Evolutionary conservation across 2,113 vertebrate species (phyloP).

Genomic region (Ictidomys tridecemlineatus): DNA sequence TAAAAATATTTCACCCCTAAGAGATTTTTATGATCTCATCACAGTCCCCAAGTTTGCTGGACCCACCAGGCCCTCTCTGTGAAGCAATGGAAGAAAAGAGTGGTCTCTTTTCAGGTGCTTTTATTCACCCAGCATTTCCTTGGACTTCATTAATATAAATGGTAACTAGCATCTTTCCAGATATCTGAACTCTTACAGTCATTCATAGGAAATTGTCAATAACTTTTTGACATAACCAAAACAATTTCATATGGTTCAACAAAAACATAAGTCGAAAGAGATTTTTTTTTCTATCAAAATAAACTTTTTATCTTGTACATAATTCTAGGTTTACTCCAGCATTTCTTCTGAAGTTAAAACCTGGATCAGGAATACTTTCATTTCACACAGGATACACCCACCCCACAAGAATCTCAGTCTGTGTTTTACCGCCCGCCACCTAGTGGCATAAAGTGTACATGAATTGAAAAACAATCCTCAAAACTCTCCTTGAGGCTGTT

Average conservation of each 20-base stretch:
- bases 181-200: background rate
- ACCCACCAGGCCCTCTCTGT: background rate
- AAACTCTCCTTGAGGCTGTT: background rate
- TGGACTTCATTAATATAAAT: background rate
- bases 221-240: background rate
- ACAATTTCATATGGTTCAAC: background rate
- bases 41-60: background rate
- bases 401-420: background rate
- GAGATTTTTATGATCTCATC: background rate
- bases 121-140: background rate
- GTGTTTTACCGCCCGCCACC: constrained; percentile 60
- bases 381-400: no score
- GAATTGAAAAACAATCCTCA: background rate
- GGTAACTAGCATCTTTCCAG: background rate
- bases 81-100: background rate
- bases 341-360: background rate
- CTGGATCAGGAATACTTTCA: background rate
- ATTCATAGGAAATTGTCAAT: background rate
- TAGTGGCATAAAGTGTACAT: background rate
- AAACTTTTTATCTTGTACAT: background rate
- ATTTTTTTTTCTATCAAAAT: constrained; percentile 1
- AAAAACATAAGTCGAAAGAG: background rate
- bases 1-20: background rate
- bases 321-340: background rate
- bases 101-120: background rate